These are phyloP conservation scores for Leucoraja erinaceus DNA, from an alignment of 2,113 vertebrate genomes.

Conservation along the genomic window DNA sequence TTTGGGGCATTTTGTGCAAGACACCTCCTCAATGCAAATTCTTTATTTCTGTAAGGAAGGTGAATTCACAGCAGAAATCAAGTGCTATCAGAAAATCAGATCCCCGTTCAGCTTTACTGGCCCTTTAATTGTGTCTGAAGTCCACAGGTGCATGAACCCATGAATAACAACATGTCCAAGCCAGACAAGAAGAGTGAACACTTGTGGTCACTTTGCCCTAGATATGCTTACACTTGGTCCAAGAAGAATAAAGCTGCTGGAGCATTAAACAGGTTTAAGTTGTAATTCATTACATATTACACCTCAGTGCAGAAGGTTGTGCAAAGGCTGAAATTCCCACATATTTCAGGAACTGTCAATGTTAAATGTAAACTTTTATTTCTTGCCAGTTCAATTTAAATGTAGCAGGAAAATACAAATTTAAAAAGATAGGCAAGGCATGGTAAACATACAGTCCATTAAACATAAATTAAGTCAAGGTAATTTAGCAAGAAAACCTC, in stretches of 20 bases:
- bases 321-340: slow-evolving; percentile 21
- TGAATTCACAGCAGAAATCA: background rate
- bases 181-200: slow-evolving; percentile 15
- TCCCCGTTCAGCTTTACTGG: too few species aligned
- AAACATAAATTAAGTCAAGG: background rate
- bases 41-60: background rate
- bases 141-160: slow-evolving; percentile 21
- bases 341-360: slow-evolving; percentile 27
- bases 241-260: slow-evolving; percentile 32
- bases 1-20: background rate
- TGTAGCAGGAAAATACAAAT: background rate
- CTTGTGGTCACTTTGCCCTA: slow-evolving; percentile 37
- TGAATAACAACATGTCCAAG: slow-evolving; percentile 31
- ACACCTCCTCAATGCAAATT: background rate
- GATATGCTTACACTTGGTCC: slow-evolving; percentile 1
- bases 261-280: slow-evolving; percentile 30
- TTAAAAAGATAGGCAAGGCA: background rate
- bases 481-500: background rate
- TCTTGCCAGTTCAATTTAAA: background rate
- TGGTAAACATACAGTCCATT: background rate
- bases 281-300: slow-evolving; percentile 35
- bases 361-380: background rate
- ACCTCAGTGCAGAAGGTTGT: slow-evolving; percentile 14
- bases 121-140: background rate
- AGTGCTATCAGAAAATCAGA: background rate